These are phyloP conservation scores for Volucella zonaria DNA, from an alignment of 2,888 invertebrate species.

Conservation along the genomic window DNA sequence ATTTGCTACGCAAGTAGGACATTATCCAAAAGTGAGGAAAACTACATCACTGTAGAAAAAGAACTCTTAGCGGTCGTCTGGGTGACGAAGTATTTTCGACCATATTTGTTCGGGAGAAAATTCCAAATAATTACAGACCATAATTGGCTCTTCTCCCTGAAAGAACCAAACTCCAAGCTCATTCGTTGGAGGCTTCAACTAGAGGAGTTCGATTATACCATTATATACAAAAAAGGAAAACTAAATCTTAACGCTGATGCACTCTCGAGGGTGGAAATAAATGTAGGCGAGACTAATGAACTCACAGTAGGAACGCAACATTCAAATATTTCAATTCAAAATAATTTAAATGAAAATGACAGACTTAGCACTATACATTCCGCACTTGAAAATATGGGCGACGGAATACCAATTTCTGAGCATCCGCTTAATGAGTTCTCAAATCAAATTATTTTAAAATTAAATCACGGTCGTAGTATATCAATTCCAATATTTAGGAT, in stretches of 20 bases:
- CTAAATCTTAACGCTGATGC: too few species aligned
- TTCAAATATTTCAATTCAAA: not conserved
- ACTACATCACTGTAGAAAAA: slow-evolving; percentile 75
- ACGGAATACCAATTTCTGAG: slow-evolving; percentile 43
- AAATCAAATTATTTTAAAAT: slow-evolving; percentile 4
- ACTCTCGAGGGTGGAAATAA: not conserved
- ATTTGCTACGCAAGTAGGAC: slow-evolving; percentile 76
- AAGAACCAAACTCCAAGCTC: too few species aligned
- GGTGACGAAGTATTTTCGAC: too few species aligned
- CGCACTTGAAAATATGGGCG: slow-evolving; percentile 3
- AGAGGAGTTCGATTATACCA: slow-evolving; percentile 43
- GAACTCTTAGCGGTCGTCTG: slow-evolving; percentile 75
- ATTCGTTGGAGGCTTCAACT: too few species aligned
- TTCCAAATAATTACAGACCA: too few species aligned
- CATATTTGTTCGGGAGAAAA: too few species aligned
- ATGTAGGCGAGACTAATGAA: not conserved
- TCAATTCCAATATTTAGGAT: not conserved
- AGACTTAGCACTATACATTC: not conserved
- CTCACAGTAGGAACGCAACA: too few species aligned
- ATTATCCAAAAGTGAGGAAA: slow-evolving; percentile 72
- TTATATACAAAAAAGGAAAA: too few species aligned
- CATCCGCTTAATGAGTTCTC: slow-evolving; percentile 26
- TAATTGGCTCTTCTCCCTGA: too few species aligned
- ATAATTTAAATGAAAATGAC: not conserved
- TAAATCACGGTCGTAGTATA: not conserved